Evolutionary conservation across 2,888 invertebrate genomes (phyloP), one percentile per base, ranked within the genome.

Genomic region (Brenthis ino): DNA sequence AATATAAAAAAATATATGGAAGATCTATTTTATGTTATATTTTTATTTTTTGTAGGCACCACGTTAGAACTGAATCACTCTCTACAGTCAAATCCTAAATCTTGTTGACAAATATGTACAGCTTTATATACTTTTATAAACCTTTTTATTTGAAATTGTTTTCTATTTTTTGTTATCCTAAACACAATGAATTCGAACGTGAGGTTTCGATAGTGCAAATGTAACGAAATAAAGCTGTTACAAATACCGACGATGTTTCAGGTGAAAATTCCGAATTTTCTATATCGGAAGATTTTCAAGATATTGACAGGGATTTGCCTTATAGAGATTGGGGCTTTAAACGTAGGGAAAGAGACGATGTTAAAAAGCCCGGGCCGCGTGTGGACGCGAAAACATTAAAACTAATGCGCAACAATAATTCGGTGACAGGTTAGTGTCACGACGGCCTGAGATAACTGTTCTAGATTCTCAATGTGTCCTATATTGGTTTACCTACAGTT

Each of bases 321-420:
- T 94, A 95, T 84, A 94, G 93, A 82, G 95, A 95, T 91, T 93
- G 95, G 88, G 97, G 96, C 73, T 98, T 98, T 93, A 96, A 97
- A 79, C 94, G 98, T 80, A 96, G 96, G 79, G 98, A 98, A 93
- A 94, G 98, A 80, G 94, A 98, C 75, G 98, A 98, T 90, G 98
- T 98, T 64, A 98, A 98, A 93, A 98, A 98, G 91, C 98, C 98
- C n/a, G 98, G 98, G 69, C 98, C 98, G 63, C 95, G 95, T 70
- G 95, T 96, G 88, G 95, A 95, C 81, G 94, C 95, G 68, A 95
- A 96, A 89, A 95, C 87, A 68, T 85, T 91, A 90, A 92, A 89
- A 86, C 85, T 88, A 83, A 86, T 89, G 79, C 87, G 88, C 89
- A 84, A 85, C 86, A 91, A 91, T 89, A 91, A 87, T 79, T 86